Evolutionary conservation across 2,797 vertebrate genomes (phyloP), one percentile per base, ranked within the genome.

Genomic region (Siniperca obscura): DNA sequence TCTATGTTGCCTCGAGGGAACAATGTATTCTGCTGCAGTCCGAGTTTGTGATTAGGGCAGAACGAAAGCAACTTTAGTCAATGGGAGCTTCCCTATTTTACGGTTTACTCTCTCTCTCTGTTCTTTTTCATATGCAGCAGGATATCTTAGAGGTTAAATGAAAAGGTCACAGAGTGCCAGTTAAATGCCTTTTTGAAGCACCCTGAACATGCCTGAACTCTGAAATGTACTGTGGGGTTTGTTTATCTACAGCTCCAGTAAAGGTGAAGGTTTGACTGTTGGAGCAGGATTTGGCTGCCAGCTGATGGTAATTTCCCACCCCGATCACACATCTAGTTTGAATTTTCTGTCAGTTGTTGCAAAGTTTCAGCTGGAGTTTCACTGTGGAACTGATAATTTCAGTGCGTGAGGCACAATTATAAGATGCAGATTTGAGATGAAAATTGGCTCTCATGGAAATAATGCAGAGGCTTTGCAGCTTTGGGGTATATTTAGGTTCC

Each of bases 371-470:
- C 67, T 30, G 69, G 46, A 42, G 62, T 56, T 72, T 59, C 7
- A 17, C 64, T 12, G 34, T n/a, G 65, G n/a, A 74, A 3, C 48
- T 11, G 57, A 79, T 75, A 0, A 64, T 78, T 53, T 76, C 55
- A n/a, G 22, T 3, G 57, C 10, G 25, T 5, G 40, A 62, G 65
- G 44, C 44, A 13, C 76, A 73, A 85, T 83, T 76, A 84, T 13
- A 40, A 74, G 76, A 80, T 71, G 79, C 70, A 77, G 65, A 82
- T 60, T 61, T 48, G 61, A 80, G 66, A 78, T 55, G 66, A 27
- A 75, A 82, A 82, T 75, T 59, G 38, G 50, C 65, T 67, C 70
- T 68, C 25, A 3, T 68, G 53, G 48, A 80, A 75, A 71, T 22
- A 77, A 75, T 25, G 64, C 74, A 70, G 87, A 59, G 46, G 46